Percentiles rank a stretch among this genome's conserved stretches.
Evolutionary conservation across 2,888 invertebrate species (phyloP).

Genomic region (Hyles lineata): DNA sequence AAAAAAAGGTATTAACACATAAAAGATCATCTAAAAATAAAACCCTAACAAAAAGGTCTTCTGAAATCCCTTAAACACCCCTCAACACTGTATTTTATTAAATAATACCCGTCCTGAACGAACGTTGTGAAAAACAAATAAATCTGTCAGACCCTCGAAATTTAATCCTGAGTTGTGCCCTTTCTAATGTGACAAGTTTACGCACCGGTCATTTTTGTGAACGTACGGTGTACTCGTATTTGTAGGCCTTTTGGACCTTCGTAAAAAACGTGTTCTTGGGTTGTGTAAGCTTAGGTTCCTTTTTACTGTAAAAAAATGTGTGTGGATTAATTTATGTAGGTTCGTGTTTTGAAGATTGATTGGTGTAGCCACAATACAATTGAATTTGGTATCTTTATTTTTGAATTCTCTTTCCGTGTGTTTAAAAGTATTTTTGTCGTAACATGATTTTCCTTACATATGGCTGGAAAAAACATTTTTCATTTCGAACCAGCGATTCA

Average conservation of each 20-base stretch:
- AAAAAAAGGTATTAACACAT: no score
- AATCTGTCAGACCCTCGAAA: conserved; percentile 47
- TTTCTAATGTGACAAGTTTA: conserved; percentile 55
- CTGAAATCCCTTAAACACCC: neutral
- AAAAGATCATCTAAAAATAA: neutral
- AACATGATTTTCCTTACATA: no score
- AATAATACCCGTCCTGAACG: conserved; percentile 3
- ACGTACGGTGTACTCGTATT: conserved; percentile 41
- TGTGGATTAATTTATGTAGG: neutral
- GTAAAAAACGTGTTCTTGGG: conserved; percentile 45
- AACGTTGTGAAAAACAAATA: conserved; percentile 32
- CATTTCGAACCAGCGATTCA: no score
- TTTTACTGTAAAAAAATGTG: neutral
- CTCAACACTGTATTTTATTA: neutral
- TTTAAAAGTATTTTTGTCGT: no score
- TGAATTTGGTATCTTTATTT: no score
- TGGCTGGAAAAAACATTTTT: no score
- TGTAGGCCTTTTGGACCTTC: conserved; percentile 41
- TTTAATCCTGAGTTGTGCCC: conserved; percentile 51
- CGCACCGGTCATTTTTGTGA: conserved; percentile 47
- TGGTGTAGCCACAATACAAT: neutral
- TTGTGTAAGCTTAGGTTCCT: neutral
- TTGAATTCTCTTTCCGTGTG: no score
- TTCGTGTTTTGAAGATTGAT: neutral
- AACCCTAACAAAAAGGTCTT: neutral